Evolutionary conservation across 1,140 invertebrate genomes (phyloP), one percentile per base, ranked within the genome.

Genomic region (Lysiphlebus fabarum): DNA sequence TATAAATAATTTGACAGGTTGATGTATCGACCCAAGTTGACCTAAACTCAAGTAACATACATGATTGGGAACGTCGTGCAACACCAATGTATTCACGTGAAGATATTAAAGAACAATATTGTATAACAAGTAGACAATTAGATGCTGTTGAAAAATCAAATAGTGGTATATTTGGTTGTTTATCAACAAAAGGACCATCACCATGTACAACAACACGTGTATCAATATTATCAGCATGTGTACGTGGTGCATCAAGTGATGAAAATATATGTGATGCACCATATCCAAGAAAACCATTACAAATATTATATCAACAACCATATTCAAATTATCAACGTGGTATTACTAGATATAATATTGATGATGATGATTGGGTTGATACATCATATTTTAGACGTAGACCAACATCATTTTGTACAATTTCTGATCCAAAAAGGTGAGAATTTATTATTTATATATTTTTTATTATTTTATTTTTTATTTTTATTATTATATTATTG

Each of bases 21-120:
- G 76, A 79, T 62, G 77, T 79, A 37, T 80, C 77, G 54, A 80
- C 78, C n/a, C 78, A 80, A 57, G 78, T 77, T n/a, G 78, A 80
- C 58, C 71, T 80, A 14, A 72, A 78, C 54, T 62, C 71, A 14
- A 67, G 64, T 53, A 67, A 57, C 26, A 65, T 67, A 6, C 69
- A 72, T 38, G 75, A 78, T 33, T 76, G 77, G 72, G 74, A 79
- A 45, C 74, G 77, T 44, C 69, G 76, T 0, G 70, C 69, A 11
- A 81, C 86, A 55, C 90, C 89, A 37, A 83, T 92, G 63, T 95
- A 95, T 79, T 94, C 91, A 33, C 89, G 92, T 67, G 90, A 93
- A 76, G 92, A 94, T 73, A 91, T 92, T 62, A 81, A 88, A 42
- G 90, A 92, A 69, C 90, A 95, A 75, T 96, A 96, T 80, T 96